Percentiles rank a stretch among this genome's conserved stretches.
Conservation (phyloP, 1,140 invertebrate genomes). For the Trachymyrmex septentrionalis region DNA sequence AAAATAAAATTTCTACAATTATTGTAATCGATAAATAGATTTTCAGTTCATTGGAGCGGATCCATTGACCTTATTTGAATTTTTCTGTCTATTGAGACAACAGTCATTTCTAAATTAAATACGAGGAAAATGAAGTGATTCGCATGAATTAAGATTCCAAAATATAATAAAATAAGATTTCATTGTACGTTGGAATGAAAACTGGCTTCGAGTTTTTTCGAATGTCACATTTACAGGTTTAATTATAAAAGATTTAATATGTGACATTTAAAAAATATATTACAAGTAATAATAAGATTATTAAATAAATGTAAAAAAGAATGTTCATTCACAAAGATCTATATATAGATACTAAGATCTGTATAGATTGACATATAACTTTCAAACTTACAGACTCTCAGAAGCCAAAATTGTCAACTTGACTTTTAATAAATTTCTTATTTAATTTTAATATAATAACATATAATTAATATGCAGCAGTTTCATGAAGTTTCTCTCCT, state of each 20-base stretch:
- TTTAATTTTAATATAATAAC: not conserved
- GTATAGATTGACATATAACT: not conserved
- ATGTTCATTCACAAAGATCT: not conserved
- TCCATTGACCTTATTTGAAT: not conserved
- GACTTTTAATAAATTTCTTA: not conserved
- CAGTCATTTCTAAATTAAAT: not conserved
- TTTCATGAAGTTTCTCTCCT: not conserved
- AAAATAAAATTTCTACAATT: constrained; percentile 1
- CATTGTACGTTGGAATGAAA: not conserved
- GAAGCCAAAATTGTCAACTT: not conserved
- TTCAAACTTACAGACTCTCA: not conserved
- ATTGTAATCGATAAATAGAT: not conserved
- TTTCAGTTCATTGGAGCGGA: not conserved
- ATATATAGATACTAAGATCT: not conserved
- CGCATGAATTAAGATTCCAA: not conserved
- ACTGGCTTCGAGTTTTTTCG: not conserved
- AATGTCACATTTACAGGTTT: not conserved
- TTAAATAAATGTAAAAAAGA: not conserved
- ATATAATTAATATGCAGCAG: not conserved
- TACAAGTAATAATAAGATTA: not conserved
- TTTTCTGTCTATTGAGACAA: not conserved
- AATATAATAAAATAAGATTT: not conserved
- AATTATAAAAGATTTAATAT: constrained; percentile 11
- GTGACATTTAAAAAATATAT: not conserved
- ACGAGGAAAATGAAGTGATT: not conserved